A percentile compares a stretch with the other conserved stretches of the same genome.
phyloP scores from a whole-genome alignment of 2,888 invertebrate genomes.

The Heteropelma amictum region DNA sequence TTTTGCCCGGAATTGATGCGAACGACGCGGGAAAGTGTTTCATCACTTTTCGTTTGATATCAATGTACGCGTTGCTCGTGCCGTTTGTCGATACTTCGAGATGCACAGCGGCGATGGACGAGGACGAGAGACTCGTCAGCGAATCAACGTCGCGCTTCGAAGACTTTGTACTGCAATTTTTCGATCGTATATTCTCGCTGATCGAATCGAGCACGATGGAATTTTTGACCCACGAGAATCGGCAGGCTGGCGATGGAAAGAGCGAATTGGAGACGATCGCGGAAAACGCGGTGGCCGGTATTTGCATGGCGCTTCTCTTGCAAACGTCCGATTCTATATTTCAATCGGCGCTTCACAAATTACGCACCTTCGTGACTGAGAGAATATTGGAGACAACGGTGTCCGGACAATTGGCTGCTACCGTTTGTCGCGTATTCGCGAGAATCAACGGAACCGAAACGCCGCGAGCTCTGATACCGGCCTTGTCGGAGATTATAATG shows the following conservation, averaged over 20 bases:
- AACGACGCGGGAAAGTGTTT: conserved; percentile 90
- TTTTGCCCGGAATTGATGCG: conserved; percentile 93
- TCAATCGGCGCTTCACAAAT: conserved; percentile 85
- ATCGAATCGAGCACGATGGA: conserved; percentile 86
- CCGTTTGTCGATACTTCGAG: conserved; percentile 92
- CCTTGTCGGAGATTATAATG: conserved; percentile 84
- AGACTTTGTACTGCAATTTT: conserved; percentile 91
- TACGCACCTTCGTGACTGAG: conserved; percentile 86
- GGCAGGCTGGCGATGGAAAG: conserved; percentile 78
- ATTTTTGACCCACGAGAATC: conserved; percentile 82
- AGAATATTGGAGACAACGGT: conserved; percentile 91
- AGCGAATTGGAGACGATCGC: conserved; percentile 86
- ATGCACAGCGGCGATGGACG: conserved; percentile 85
- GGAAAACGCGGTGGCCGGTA: conserved; percentile 85
- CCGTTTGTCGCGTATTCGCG: conserved; percentile 84
- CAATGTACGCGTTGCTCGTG: conserved; percentile 87
- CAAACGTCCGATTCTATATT: conserved; percentile 84
- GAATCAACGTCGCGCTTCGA: conserved; percentile 92
- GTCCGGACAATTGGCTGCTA: conserved; percentile 88
- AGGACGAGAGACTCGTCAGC: conserved; percentile 87
- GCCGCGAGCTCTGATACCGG: conserved; percentile 85
- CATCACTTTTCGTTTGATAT: conserved; percentile 88
- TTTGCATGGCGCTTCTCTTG: conserved; percentile 84
- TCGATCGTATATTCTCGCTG: conserved; percentile 87
- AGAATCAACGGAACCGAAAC: conserved; percentile 85